Conservation (phyloP, 2,888 invertebrate species). For the Andrena haemorrhoa region DNA sequence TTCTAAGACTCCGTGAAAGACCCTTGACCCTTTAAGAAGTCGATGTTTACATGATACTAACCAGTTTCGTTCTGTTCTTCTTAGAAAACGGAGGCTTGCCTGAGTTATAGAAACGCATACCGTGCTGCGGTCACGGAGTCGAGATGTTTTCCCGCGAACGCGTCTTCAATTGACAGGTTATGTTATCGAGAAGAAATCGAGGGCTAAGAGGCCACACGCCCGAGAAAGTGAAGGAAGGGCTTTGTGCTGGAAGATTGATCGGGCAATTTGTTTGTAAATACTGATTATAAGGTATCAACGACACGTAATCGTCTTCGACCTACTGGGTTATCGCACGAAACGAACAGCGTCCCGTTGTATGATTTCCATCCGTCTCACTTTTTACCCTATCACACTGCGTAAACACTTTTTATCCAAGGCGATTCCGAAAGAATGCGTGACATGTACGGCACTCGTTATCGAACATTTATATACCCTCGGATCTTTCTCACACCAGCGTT, state of each 20-base stretch:
- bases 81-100: slow-evolving; percentile 15
- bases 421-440: background rate
- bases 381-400: slow-evolving; percentile 45
- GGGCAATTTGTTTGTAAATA: slow-evolving; percentile 73
- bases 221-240: slow-evolving; percentile 60
- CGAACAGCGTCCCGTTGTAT: slow-evolving; percentile 72
- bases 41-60: slow-evolving; percentile 4
- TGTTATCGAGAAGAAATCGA: slow-evolving; percentile 45
- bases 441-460: background rate
- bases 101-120: slow-evolving; percentile 17
- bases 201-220: slow-evolving; percentile 33
- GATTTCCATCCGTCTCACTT: slow-evolving; percentile 55
- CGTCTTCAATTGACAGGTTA: slow-evolving; percentile 60
- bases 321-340: slow-evolving; percentile 69
- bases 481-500: background rate
- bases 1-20: too few relatives aligned
- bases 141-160: slow-evolving; percentile 19
- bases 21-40: background rate
- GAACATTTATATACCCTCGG: background rate
- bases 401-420: slow-evolving; percentile 49
- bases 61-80: background rate
- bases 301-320: slow-evolving; percentile 65
- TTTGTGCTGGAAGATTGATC: slow-evolving; percentile 65
- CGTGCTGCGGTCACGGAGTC: slow-evolving; percentile 9
- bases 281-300: slow-evolving; percentile 67